Evolutionary conservation across 2,888 invertebrate species (phyloP).

Genomic region (Apeira syringaria): DNA sequence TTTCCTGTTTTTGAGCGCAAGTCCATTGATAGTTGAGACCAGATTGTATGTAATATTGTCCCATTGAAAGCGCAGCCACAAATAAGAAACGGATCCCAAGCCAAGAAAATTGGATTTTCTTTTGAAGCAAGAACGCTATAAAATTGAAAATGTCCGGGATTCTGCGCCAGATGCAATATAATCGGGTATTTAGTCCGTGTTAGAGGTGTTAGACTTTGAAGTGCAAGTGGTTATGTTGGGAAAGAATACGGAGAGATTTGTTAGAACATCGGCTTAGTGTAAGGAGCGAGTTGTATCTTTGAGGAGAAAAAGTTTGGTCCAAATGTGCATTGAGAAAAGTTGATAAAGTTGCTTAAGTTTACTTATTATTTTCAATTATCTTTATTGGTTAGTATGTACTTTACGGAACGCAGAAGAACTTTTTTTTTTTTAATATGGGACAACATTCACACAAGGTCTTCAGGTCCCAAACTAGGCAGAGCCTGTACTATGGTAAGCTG

Average conservation of each 20-base stretch:
- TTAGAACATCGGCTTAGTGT: too few relatives aligned
- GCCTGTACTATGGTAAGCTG: too few relatives aligned
- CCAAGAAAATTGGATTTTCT: constrained; percentile 59
- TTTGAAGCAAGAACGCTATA: constrained; percentile 41
- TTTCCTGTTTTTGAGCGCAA: constrained; percentile 21
- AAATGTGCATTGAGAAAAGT: too few relatives aligned
- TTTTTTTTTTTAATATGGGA: too few relatives aligned
- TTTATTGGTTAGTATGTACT: too few relatives aligned
- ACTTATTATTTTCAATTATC: too few relatives aligned
- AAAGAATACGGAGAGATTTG: not conserved
- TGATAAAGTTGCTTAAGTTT: too few relatives aligned
- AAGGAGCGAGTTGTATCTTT: too few relatives aligned
- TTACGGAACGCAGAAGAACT: too few relatives aligned
- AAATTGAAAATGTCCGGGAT: constrained; percentile 40
- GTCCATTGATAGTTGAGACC: constrained; percentile 36
- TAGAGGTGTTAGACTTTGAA: constrained; percentile 8
- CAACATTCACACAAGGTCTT: too few relatives aligned
- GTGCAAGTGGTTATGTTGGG: not conserved
- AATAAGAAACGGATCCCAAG: constrained; percentile 49
- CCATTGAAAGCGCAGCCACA: constrained; percentile 55
- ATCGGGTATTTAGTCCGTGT: constrained; percentile 16
- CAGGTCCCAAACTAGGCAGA: too few relatives aligned
- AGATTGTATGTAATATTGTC: constrained; percentile 53
- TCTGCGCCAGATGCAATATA: constrained; percentile 18
- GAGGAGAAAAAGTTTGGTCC: too few relatives aligned